Base-by-base conservation (phyloP, 2,888 invertebrate species). In the Phaedon cochleariae region DNA sequence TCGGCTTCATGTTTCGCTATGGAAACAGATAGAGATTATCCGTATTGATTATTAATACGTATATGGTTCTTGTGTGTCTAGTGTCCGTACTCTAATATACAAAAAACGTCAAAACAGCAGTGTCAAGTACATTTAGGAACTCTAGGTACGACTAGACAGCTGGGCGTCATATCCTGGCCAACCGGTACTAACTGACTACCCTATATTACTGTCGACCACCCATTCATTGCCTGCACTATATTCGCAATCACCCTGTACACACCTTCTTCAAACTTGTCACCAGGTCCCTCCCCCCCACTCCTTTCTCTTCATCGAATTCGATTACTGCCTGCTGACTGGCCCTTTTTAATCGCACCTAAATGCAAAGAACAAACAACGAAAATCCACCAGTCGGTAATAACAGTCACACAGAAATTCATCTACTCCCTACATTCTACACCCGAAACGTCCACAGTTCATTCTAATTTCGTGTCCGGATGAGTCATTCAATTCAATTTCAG, bases 401-500 rank as follows among this genome's bases (percentile, higher is more conserved):
- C 41, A 41, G 41, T 15, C 3, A n/a, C 15, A 41, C 41, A 41
- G 41, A 41, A 41, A 41, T 41, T 15, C 41, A n/a, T 57, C 57
- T 26, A 67, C 69, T 75, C 74, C 73, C 73, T 71, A 71, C 72
- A 37, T 45, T 41, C 41, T 57, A 41, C 46, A 57, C 45, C 55
- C 21, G 41, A 41, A 41, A 21, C 45, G 57, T 57, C 26, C 45
- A 41, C 45, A 45, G 70, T 68, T 74, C 73, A 74, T 74, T 76
- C 74, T 75, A 75, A 75, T 74, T 75, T 73, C 72, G 74, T 74
- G 74, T 74, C 70, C 72, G 70, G 73, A 41, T 74, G 74, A 71
- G 59, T 71, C 71, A 69, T 69, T 74, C 73, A 73, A 69, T 69
- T 74, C 73, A 73, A 45, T 70, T 74, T 71, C 68, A 74, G 74